Evolutionary conservation across 2,113 vertebrate genomes (phyloP).

Genomic region (Chloroceryle aenea): DNA sequence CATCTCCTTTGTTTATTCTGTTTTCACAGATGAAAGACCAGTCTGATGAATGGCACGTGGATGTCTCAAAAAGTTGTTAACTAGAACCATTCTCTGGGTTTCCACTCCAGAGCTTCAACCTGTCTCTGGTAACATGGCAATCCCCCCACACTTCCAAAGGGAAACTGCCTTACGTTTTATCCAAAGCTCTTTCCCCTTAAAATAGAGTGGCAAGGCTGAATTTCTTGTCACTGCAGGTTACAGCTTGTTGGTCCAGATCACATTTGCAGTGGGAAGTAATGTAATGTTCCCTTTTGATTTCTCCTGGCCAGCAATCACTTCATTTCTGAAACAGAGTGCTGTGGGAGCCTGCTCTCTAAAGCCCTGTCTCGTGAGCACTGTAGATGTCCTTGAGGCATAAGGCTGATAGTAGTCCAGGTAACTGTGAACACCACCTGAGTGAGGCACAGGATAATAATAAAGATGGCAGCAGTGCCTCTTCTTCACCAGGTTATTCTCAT

Average conservation of each 20-base stretch:
- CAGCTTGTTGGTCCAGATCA: conserved; percentile 38
- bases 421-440: conserved; percentile 6
- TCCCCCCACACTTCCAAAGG: background rate
- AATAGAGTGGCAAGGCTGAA: background rate
- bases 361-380: conserved; percentile 26
- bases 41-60: conserved; percentile 14
- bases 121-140: background rate
- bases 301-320: conserved; percentile 31
- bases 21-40: conserved; percentile 40
- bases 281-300: conserved; percentile 52
- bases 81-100: background rate
- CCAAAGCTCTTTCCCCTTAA: background rate
- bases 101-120: background rate
- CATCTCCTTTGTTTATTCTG: conserved; percentile 44
- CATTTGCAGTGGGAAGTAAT: conserved; percentile 35
- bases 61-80: conserved; percentile 25
- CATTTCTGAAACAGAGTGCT: conserved; percentile 34
- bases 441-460: conserved; percentile 27
- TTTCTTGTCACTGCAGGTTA: conserved; percentile 24
- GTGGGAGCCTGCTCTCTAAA: conserved; percentile 42
- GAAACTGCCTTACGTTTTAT: background rate
- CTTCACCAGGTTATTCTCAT: background rate
- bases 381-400: conserved; percentile 34
- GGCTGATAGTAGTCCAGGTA: conserved; percentile 29
- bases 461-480: background rate